Conservation (phyloP, 2,797 vertebrate species). For the Falco columbarius region DNA sequence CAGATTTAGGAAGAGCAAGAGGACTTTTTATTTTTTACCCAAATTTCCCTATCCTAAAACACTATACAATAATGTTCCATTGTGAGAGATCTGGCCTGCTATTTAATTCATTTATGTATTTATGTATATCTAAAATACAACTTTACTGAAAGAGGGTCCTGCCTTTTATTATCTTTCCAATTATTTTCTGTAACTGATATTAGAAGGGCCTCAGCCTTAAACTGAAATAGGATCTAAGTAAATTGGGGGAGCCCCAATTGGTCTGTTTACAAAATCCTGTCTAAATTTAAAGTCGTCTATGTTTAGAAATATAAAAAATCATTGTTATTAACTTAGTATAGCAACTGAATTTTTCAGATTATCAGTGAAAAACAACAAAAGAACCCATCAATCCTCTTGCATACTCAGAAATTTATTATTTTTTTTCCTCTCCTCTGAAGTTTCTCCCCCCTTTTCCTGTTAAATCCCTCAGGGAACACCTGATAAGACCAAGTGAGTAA, state of each 20-base stretch:
- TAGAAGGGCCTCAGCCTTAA: background rate
- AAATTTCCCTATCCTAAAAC: background rate
- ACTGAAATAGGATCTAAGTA: background rate
- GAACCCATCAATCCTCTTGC: background rate
- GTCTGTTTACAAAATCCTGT: background rate
- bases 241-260: too few relatives aligned
- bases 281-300: background rate
- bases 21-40: background rate
- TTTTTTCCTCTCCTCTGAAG: background rate
- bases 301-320: background rate
- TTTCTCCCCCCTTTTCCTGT: background rate
- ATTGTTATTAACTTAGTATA: background rate
- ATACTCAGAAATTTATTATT: background rate
- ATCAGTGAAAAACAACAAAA: background rate
- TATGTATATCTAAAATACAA: background rate
- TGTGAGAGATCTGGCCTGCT: background rate
- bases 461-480: background rate
- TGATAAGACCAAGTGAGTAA: background rate
- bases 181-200: background rate
- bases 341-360: background rate
- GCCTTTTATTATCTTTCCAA: background rate
- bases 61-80: background rate
- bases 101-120: background rate
- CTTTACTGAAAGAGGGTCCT: background rate
- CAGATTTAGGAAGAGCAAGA: background rate